Percentiles rank a stretch among this genome's conserved stretches.
Evolutionary conservation across 2,888 invertebrate species (phyloP).

Genomic region (Anticlea derivata): DNA sequence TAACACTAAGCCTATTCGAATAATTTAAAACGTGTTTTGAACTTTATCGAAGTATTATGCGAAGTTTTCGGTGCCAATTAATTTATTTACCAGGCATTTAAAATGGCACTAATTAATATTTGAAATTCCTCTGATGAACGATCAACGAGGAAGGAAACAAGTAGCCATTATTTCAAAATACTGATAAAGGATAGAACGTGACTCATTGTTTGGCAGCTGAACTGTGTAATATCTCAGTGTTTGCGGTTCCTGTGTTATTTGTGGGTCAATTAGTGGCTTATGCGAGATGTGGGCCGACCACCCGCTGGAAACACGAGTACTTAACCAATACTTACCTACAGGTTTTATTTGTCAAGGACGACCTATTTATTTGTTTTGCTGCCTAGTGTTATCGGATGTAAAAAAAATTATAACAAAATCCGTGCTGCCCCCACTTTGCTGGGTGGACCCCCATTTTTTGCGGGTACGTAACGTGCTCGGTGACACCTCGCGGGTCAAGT

Average conservation of each 20-base stretch:
- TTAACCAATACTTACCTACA: slow-evolving; percentile 20
- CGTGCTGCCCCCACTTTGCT: slow-evolving; percentile 49
- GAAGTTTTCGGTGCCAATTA: slow-evolving; percentile 13
- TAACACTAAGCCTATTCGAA: slow-evolving; percentile 6
- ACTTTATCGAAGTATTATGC: slow-evolving; percentile 8
- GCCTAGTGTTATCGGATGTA: slow-evolving; percentile 58
- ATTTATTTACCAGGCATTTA: slow-evolving; percentile 13
- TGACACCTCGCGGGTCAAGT: slow-evolving; percentile 76
- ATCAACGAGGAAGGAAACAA: slow-evolving; percentile 52
- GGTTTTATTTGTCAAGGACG: slow-evolving; percentile 17
- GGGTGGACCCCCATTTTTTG: slow-evolving; percentile 66
- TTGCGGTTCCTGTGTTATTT: slow-evolving; percentile 58
- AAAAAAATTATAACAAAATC: slow-evolving; percentile 73
- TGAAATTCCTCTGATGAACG: slow-evolving; percentile 21
- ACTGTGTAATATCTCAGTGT: slow-evolving; percentile 53
- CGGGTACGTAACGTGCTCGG: slow-evolving; percentile 75
- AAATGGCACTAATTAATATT: slow-evolving; percentile 18
- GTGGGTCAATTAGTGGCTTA: slow-evolving; percentile 59
- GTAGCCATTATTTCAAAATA: slow-evolving; percentile 42
- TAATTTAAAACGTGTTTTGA: slow-evolving; percentile 9
- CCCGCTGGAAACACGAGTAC: slow-evolving; percentile 45
- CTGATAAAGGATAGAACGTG: slow-evolving; percentile 47
- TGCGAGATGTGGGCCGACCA: slow-evolving; percentile 41
- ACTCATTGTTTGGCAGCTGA: slow-evolving; percentile 53
- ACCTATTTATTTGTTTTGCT: slow-evolving; percentile 32